Conservation (phyloP, 2,888 invertebrate species). For the Chymomyza amoena region DNA sequence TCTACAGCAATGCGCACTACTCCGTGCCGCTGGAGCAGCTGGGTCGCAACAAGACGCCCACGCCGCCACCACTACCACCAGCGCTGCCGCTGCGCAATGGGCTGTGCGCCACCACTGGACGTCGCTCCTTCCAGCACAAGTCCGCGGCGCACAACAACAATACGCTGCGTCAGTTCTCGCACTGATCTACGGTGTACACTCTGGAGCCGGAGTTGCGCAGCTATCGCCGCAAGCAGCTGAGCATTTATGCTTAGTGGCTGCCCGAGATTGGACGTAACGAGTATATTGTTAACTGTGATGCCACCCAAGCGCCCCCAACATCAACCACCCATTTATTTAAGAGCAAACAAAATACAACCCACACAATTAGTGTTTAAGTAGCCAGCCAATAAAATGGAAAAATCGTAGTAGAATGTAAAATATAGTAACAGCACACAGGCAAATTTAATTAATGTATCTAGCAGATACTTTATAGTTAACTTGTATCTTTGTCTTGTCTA, state of each 20-base stretch:
- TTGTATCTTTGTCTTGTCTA: conserved; percentile 25
- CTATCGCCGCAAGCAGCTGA: conserved; percentile 71
- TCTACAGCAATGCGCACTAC: conserved; percentile 78
- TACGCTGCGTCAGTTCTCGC: conserved; percentile 74
- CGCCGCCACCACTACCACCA: conserved; percentile 77
- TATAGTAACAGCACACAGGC: conserved; percentile 34
- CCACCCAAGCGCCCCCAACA: conserved; percentile 29
- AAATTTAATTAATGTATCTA: conserved; percentile 17
- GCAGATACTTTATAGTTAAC: conserved; percentile 16
- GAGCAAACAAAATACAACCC: conserved; percentile 12
- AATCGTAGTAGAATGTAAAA: conserved; percentile 8
- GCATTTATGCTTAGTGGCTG: conserved; percentile 69
- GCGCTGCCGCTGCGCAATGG: conserved; percentile 77
- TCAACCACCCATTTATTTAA: conserved; percentile 10
- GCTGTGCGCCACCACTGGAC: conserved; percentile 69
- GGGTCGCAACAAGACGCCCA: conserved; percentile 73
- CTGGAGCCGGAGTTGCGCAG: conserved; percentile 19
- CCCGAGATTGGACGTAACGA: neutral
- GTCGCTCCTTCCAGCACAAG: conserved; percentile 68
- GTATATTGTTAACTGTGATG: conserved; percentile 73
- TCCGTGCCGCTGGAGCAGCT: conserved; percentile 77
- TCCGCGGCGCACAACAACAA: conserved; percentile 47
- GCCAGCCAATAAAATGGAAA: neutral
- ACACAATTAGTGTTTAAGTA: neutral
- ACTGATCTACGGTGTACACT: conserved; percentile 69